These are phyloP conservation scores for Autographa pulchrina DNA, from an alignment of 2,888 invertebrate genomes.

Conservation along the genomic window DNA sequence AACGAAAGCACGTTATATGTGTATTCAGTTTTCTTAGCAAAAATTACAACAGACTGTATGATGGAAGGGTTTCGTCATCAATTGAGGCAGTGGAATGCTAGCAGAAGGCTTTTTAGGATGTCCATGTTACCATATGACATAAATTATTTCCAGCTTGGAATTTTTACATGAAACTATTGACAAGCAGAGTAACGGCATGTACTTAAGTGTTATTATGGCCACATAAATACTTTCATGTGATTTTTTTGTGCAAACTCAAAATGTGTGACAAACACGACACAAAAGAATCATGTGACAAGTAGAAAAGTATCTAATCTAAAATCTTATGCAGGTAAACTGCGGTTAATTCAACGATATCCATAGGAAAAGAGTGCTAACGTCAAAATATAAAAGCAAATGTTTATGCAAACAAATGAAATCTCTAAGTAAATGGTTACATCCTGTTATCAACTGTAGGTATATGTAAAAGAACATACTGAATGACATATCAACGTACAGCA, in stretches of 20 bases:
- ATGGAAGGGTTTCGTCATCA: no score
- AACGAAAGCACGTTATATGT: no score
- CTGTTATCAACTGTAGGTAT: background rate
- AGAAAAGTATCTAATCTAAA: background rate
- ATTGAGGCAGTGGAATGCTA: no score
- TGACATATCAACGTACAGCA: background rate
- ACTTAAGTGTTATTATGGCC: no score
- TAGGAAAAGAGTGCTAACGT: constrained; percentile 2
- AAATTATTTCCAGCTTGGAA: no score
- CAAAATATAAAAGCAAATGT: constrained; percentile 1
- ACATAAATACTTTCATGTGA: no score
- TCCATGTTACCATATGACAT: no score
- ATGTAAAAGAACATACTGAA: background rate
- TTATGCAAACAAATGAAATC: background rate
- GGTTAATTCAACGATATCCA: background rate
- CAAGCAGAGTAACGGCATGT: no score
- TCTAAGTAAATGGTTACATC: background rate
- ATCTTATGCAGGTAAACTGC: constrained; percentile 2
- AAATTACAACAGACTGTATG: no score
- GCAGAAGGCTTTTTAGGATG: no score
- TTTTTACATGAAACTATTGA: no score
- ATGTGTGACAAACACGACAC: background rate
- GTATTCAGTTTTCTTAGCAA: no score
- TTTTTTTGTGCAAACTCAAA: background rate
- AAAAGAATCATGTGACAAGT: background rate